Evolutionary conservation across 2,113 vertebrate species (phyloP).

Genomic region (Sterna hirundo): DNA sequence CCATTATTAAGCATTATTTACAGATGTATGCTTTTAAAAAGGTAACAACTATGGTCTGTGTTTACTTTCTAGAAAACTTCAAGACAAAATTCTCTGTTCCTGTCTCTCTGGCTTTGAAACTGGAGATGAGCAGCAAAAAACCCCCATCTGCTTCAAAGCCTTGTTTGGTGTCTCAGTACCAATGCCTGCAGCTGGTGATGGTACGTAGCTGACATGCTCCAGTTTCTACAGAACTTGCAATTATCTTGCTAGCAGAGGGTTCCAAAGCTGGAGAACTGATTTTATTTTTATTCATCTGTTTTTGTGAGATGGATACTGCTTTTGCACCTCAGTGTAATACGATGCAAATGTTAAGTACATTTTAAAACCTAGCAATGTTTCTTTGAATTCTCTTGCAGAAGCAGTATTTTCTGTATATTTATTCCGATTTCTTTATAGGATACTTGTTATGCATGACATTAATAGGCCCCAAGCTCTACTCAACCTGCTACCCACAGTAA

Average conservation of each 20-base stretch:
- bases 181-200: neutral
- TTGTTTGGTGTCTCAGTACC: neutral
- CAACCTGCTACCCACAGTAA: constrained; percentile 52
- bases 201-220: neutral
- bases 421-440: neutral
- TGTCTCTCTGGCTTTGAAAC: neutral
- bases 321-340: neutral
- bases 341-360: neutral
- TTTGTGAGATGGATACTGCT: neutral
- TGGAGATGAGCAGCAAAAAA: neutral
- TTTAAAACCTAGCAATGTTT: neutral
- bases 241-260: neutral
- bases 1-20: neutral
- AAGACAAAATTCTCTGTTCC: neutral
- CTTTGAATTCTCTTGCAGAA: neutral
- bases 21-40: rapidly evolving
- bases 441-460: constrained; percentile 34
- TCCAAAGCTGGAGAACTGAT: neutral
- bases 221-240: neutral
- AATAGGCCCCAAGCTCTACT: constrained; percentile 35
- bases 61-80: neutral
- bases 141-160: neutral
- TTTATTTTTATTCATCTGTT: neutral
- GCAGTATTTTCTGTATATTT: neutral
- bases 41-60: neutral